These are phyloP conservation scores for Hyla sarda DNA, from an alignment of 2,113 vertebrate species.

Conservation along the genomic window DNA sequence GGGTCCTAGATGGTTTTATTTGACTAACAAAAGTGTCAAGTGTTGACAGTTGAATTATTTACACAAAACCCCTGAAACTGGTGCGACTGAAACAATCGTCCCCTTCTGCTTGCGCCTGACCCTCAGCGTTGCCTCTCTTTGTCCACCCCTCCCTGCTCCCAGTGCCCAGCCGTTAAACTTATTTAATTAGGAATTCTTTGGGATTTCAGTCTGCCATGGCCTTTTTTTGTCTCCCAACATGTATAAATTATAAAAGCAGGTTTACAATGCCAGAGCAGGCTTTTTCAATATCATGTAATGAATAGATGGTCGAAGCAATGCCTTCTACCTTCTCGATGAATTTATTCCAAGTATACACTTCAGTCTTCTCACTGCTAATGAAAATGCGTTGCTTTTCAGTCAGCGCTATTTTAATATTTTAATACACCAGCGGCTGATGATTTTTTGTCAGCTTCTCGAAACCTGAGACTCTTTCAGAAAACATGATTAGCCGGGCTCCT, in stretches of 20 bases:
- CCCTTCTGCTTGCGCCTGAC: slow-evolving; percentile 46
- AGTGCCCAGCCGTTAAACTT: slow-evolving; percentile 36
- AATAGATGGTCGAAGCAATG: slow-evolving; percentile 36
- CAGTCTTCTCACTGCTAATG: slow-evolving; percentile 32
- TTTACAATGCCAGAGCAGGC: slow-evolving; percentile 24
- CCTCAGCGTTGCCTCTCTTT: slow-evolving; percentile 9
- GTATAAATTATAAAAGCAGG: slow-evolving; percentile 28
- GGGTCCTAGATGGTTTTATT: slow-evolving; percentile 29
- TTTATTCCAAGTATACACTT: slow-evolving; percentile 33
- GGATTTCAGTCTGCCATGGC: slow-evolving; percentile 1
- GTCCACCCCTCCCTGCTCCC: slow-evolving; percentile 15
- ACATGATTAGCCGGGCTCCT: slow-evolving; percentile 43
- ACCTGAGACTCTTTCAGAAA: slow-evolving; percentile 49
- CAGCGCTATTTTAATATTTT: neutral
- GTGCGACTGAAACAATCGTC: slow-evolving; percentile 39
- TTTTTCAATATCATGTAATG: slow-evolving; percentile 43
- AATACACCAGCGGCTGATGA: slow-evolving; percentile 46
- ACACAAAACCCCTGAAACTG: slow-evolving; percentile 27
- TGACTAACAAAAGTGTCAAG: slow-evolving; percentile 47
- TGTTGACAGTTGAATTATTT: slow-evolving; percentile 37
- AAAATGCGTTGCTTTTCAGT: slow-evolving; percentile 49
- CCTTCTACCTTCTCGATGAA: slow-evolving; percentile 37
- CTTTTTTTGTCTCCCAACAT: neutral
- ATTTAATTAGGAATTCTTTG: slow-evolving; percentile 33
- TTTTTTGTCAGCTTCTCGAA: slow-evolving; percentile 54